A percentile compares a stretch with the other conserved stretches of the same genome.
Conservation (phyloP, 1,140 invertebrate species). For the Trichoplusia ni region DNA sequence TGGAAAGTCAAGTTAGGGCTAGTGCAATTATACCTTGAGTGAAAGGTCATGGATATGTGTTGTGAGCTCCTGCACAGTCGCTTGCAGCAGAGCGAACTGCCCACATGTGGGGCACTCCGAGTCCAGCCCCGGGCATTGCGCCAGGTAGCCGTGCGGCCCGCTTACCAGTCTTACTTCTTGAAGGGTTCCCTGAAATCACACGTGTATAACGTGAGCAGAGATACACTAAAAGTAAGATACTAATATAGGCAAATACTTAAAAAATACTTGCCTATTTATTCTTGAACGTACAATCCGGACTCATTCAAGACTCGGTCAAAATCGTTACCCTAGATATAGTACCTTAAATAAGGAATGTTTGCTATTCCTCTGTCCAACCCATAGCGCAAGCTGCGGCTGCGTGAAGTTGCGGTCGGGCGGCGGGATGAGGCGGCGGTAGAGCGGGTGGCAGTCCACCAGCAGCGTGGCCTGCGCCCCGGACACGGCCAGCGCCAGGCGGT, state of each 20-base stretch:
- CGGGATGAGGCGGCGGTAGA: constrained; percentile 86
- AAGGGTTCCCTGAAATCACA: constrained; percentile 87
- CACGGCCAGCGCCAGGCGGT: constrained; percentile 91
- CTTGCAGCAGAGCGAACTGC: constrained; percentile 91
- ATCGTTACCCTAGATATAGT: no score
- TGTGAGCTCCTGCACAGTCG: constrained; percentile 86
- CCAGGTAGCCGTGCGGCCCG: constrained; percentile 91
- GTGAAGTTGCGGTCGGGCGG: constrained; percentile 89
- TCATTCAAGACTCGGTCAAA: no score
- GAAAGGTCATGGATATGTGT: constrained; percentile 86
- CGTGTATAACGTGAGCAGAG: background rate
- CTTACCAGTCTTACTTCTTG: constrained; percentile 93
- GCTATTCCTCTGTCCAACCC: constrained; percentile 93
- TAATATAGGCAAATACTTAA: no score
- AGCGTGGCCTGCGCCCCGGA: constrained; percentile 91
- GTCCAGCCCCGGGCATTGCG: constrained; percentile 92
- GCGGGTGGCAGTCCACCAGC: constrained; percentile 91
- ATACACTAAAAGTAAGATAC: no score
- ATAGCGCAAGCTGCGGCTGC: constrained; percentile 87
- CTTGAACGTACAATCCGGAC: no score
- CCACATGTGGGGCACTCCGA: constrained; percentile 94
- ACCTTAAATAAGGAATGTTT: constrained; percentile 95
- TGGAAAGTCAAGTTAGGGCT: background rate
- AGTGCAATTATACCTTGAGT: constrained; percentile 81
- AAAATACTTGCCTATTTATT: no score